These are phyloP conservation scores for Esox lucius DNA, from an alignment of 2,797 vertebrate species.

Conservation along the genomic window DNA sequence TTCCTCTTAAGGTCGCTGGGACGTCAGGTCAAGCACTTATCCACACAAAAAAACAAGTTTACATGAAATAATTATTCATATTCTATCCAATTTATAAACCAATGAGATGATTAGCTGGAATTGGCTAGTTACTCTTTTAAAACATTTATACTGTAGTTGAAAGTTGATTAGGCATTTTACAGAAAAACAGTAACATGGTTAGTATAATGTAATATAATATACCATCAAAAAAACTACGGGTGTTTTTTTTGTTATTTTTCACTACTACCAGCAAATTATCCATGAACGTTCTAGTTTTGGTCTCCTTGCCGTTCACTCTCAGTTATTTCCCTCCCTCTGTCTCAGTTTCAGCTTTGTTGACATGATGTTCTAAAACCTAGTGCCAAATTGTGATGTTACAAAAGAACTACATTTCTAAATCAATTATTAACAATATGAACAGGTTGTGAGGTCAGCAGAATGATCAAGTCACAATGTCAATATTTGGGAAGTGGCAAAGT, in stretches of 20 bases:
- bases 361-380: too few relatives aligned
- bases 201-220: neutral
- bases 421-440: too few relatives aligned
- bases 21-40: neutral
- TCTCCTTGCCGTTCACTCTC: neutral
- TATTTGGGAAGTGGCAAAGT: too few relatives aligned
- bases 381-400: too few relatives aligned
- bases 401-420: too few relatives aligned
- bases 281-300: constrained; percentile 14
- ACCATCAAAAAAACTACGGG: neutral
- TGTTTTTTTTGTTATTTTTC: constrained; percentile 16
- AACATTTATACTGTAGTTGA: constrained; percentile 3
- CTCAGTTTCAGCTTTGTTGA: neutral
- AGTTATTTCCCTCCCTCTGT: neutral
- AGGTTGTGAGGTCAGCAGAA: too few relatives aligned
- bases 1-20: neutral
- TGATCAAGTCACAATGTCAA: too few relatives aligned
- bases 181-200: constrained; percentile 5
- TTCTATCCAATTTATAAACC: constrained; percentile 14
- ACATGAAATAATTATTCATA: constrained; percentile 17
- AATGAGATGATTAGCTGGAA: neutral
- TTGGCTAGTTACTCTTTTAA: neutral
- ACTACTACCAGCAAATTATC: constrained; percentile 13
- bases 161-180: neutral
- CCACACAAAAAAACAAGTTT: too few relatives aligned